Percentiles rank a stretch among this genome's conserved stretches.
phyloP scores from a whole-genome alignment of 2,797 vertebrate species.

The Pelobates cultripes region DNA sequence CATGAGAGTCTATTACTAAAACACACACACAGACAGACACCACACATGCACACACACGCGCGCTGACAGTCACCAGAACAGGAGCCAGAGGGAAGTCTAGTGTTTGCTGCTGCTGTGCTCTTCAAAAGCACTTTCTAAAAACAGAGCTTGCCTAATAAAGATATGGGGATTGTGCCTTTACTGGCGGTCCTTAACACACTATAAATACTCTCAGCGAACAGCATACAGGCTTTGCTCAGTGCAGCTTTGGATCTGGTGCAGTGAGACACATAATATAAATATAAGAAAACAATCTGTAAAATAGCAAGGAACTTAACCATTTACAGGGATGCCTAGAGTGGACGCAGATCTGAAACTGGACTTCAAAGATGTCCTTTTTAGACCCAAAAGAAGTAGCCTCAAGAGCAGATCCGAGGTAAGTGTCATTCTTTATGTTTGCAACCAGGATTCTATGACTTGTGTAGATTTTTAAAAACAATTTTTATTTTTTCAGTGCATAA shows the following conservation, averaged over 20 bases:
- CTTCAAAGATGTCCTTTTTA: constrained; percentile 97
- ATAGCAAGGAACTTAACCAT: neutral
- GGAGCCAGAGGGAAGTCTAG: constrained; percentile 30
- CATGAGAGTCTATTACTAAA: constrained; percentile 7
- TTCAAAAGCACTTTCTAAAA: constrained; percentile 41
- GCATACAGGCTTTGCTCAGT: constrained; percentile 81
- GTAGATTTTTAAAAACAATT: neutral
- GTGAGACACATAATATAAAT: neutral
- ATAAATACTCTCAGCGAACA: constrained; percentile 81
- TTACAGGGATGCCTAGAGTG: constrained; percentile 85
- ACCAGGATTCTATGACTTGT: too few species aligned
- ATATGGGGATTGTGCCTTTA: constrained; percentile 72
- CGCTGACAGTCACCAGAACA: constrained; percentile 31
- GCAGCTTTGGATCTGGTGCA: constrained; percentile 61
- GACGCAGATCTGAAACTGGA: constrained; percentile 95
- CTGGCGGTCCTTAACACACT: constrained; percentile 65
- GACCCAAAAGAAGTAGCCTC: constrained; percentile 96
- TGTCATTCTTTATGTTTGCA: too few species aligned
- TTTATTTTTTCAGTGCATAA: neutral
- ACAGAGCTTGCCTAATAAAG: constrained; percentile 83
- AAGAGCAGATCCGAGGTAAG: constrained; percentile 95
- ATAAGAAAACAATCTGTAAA: neutral
- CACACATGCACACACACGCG: constrained; percentile 21
- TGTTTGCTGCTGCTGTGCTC: constrained; percentile 2
- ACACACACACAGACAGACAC: constrained; percentile 21